Evolutionary conservation across 2,888 invertebrate genomes (phyloP), one percentile per base, ranked within the genome.

Genomic region (Dichetophora obliterata): DNA sequence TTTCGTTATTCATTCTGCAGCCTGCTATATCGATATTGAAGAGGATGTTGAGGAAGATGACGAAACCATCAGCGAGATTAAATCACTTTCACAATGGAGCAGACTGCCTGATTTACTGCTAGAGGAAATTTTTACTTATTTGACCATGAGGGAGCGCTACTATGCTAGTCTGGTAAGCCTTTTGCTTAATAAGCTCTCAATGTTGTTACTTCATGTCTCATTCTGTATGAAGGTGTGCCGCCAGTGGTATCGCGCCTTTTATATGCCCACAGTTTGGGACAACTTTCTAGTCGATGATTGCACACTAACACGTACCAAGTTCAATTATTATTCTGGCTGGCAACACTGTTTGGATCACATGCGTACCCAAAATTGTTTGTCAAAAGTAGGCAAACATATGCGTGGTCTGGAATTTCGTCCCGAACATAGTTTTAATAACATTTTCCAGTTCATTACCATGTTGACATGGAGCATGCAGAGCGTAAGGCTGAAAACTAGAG

Each of bases 361-460:
- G 84, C 90, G 94, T 77, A 93, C 94, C 0, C 94, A 94, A 80
- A 90, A 92, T 78, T 95, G 95, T 82, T 89, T 95, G 54, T 91
- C 92, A 61, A 91, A 91, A 80, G 91, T 95, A 31, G 95, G 95
- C 0, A 90, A 89, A 69, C 90, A 92, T 83, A 91, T 95, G 82
- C 91, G 92, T 77, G 91, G 91, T 11, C 89, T 96, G 43, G 91
- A 93, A 19, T 92, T 96, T 81, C 91, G 92, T 48, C 95, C 95
- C 0, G 93, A 93, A 90, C 90, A 92, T 77, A 95, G 95, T 86
- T 94, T 95, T 83, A 94, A 94, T 87, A 95, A 95, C 86, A 91
- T 96, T 59, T 95, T 94, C 86, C 95, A 95, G 86, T 96, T 96
- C 84, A 94, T 96, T 92, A 93, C 94, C 76, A 93, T 95, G 90